These are phyloP conservation scores for Aphodius sticticus DNA, from an alignment of 2,888 invertebrate genomes.

Conservation along the genomic window DNA sequence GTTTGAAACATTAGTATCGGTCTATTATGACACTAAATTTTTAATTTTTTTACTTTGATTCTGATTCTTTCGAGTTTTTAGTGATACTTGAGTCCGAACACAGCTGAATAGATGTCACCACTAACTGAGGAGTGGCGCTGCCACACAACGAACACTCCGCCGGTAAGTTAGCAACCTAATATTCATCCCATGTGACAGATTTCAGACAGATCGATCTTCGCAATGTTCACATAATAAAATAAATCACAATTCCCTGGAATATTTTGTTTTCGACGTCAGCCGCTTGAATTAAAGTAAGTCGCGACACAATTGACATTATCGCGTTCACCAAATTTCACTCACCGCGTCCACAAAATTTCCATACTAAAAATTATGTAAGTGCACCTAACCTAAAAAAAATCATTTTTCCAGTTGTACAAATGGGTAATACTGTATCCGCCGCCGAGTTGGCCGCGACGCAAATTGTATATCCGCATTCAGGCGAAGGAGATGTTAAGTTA, in stretches of 20 bases:
- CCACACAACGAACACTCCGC: neutral
- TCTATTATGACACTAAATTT: no score
- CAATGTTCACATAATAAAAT: neutral
- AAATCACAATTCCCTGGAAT: neutral
- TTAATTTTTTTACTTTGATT: no score
- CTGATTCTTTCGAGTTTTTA: no score
- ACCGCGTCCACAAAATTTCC: neutral
- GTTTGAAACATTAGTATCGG: no score
- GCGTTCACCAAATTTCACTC: neutral
- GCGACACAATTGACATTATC: neutral
- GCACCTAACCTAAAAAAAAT: slow-evolving; percentile 23
- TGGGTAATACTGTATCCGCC: slow-evolving; percentile 69
- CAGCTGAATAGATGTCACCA: neutral
- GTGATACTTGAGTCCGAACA: no score
- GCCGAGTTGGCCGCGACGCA: slow-evolving; percentile 66
- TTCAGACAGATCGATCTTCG: neutral
- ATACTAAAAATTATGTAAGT: slow-evolving; percentile 15
- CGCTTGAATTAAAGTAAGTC: neutral
- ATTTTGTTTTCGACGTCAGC: neutral
- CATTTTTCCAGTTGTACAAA: slow-evolving; percentile 47
- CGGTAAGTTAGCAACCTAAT: neutral
- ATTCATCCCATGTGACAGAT: neutral
- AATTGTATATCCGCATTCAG: slow-evolving; percentile 57
- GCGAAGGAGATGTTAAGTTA: slow-evolving; percentile 28
- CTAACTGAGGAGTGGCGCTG: neutral